Evolutionary conservation across 2,113 vertebrate genomes (phyloP), one percentile per base, ranked within the genome.

Genomic region (Pteruthius melanotis): DNA sequence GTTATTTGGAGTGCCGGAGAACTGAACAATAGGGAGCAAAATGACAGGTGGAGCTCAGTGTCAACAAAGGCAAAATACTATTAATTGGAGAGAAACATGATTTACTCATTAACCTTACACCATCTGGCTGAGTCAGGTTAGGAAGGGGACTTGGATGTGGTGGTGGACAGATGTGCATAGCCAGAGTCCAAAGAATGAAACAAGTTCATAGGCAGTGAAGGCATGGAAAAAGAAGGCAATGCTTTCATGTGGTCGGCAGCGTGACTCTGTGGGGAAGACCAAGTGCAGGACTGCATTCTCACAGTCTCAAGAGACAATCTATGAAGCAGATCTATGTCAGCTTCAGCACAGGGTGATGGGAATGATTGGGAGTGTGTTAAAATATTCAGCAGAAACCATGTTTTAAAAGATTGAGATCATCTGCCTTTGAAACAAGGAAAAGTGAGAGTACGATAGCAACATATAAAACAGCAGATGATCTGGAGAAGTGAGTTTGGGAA

Each of bases 401-500:
- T 52, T 94, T 92, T 86, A 84, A 33, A 87, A 78, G 60, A 70
- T 11, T 2, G 4, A 60, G 72, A 64, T 84, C 0, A 6, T 75
- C 86, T 91, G 47, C 60, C 49, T 91, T 82, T 89, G 83, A 82
- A 90, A 89, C 60, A 91, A 81, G 52, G 53, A 86, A 49, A 92
- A 78, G 35, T 54, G 56, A 63, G 68, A 78, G 54, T 63, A 44
- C 0, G 5, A 50, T 17, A 70, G 63, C 24, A 42, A 49, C 60
- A 50, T 16, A 61, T 27, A 57, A 78, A 89, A 2, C 2, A 20
- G 39, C 59, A 85, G 69, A 93, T 71, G 44, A 94, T 71, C 52
- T 44, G 64, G 42, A 81, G 56, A 83, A 86, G 5, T 21, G 52
- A 80, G n/a, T 37, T 40, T 83, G 44, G 31, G 54, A 90, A 50